Conservation (phyloP, 1,140 invertebrate genomes). For the Anastrepha ludens region DNA sequence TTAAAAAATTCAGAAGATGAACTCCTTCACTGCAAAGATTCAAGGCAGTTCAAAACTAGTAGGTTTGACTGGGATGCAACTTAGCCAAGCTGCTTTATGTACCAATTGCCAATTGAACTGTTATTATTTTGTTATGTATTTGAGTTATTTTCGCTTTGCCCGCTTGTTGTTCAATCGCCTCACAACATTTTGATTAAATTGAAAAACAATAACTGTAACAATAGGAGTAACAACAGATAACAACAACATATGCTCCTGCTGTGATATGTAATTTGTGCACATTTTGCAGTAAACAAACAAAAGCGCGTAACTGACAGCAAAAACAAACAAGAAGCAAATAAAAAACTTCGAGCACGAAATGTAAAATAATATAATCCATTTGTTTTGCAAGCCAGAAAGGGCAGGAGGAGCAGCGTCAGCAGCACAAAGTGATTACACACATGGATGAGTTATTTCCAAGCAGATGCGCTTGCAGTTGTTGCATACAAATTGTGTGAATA, state of each 20-base stretch:
- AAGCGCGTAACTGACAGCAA: conserved; percentile 4
- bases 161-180: neutral
- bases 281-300: conserved; percentile 26
- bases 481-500: neutral
- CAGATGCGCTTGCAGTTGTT: neutral
- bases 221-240: neutral
- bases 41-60: too few species aligned
- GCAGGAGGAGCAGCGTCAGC: neutral
- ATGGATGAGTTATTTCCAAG: conserved; percentile 31
- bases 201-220: neutral
- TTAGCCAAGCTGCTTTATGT: too few species aligned
- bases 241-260: neutral
- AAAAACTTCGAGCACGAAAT: neutral
- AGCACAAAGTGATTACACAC: conserved; percentile 45
- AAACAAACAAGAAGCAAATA: neutral
- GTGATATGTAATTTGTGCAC: neutral
- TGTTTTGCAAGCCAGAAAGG: neutral
- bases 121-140: conserved; percentile 36
- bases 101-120: neutral
- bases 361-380: conserved; percentile 30
- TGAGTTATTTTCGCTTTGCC: conserved; percentile 4
- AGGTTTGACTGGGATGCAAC: too few species aligned
- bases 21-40: too few species aligned
- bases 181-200: conserved; percentile 47
- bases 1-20: too few species aligned